Evolutionary conservation across 2,797 vertebrate species (phyloP).

Genomic region (Cynodonichthys magdalenae): DNA sequence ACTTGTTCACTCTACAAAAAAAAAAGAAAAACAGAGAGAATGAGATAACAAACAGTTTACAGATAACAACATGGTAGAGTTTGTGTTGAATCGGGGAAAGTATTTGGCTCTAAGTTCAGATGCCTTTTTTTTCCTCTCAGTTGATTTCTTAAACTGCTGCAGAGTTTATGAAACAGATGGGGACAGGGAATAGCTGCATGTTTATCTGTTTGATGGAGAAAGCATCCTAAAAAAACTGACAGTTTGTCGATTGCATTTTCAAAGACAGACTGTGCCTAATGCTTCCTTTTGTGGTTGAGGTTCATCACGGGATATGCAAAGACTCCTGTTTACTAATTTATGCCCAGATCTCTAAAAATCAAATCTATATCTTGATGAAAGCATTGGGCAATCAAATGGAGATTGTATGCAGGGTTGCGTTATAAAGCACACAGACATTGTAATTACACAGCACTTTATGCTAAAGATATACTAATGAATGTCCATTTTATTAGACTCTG

Average conservation of each 20-base stretch:
- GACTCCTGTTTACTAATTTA: slow-evolving; percentile 49
- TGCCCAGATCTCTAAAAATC: slow-evolving; percentile 52
- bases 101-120: slow-evolving; percentile 65
- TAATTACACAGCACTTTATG: slow-evolving; percentile 73
- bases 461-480: slow-evolving; percentile 74
- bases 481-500: slow-evolving; percentile 66
- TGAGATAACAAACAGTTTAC: slow-evolving; percentile 56
- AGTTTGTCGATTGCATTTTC: slow-evolving; percentile 47
- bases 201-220: slow-evolving; percentile 59
- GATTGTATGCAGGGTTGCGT: slow-evolving; percentile 51
- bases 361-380: slow-evolving; percentile 68
- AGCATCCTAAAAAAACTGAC: slow-evolving; percentile 43
- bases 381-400: slow-evolving; percentile 58
- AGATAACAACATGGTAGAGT: slow-evolving; percentile 65
- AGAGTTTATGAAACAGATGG: slow-evolving; percentile 63
- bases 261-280: slow-evolving; percentile 23
- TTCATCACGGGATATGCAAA: slow-evolving; percentile 44
- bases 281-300: slow-evolving; percentile 44
- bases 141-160: slow-evolving; percentile 34
- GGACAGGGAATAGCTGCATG: slow-evolving; percentile 38
- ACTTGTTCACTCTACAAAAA: slow-evolving; percentile 60
- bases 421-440: slow-evolving; percentile 43
- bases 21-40: slow-evolving; percentile 46
- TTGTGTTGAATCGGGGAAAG: slow-evolving; percentile 64
- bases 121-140: slow-evolving; percentile 26